A percentile compares a stretch with the other conserved stretches of the same genome.
phyloP scores from a whole-genome alignment of 2,113 vertebrate genomes.

The Melanerpes aurifrons region DNA sequence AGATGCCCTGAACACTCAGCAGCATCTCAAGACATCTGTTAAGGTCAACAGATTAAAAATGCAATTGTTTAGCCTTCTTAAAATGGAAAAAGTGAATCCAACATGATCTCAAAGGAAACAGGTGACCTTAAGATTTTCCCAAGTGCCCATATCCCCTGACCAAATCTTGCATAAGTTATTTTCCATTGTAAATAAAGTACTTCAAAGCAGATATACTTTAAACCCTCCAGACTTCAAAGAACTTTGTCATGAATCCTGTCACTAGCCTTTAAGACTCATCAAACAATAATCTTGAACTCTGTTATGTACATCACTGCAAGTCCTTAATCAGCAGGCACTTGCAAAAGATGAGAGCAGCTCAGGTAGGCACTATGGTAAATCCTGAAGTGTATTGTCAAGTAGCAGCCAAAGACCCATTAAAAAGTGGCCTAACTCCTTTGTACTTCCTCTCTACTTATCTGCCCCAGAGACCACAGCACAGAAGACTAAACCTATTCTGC shows the following conservation, averaged over 20 bases:
- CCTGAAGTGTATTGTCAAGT: background rate
- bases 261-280: background rate
- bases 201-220: background rate
- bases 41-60: background rate
- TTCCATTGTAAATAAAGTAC: background rate
- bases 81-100: background rate
- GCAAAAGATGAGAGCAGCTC: background rate
- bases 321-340: background rate
- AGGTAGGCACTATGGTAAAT: background rate
- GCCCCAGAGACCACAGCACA: background rate
- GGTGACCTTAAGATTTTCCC: background rate
- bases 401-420: background rate
- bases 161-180: background rate
- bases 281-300: background rate
- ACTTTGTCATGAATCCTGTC: background rate
- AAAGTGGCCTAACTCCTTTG: background rate
- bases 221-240: background rate
- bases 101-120: background rate
- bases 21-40: background rate
- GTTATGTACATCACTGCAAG: background rate
- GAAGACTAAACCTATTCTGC: background rate
- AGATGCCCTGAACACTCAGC: background rate
- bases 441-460: background rate
- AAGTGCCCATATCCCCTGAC: rapidly evolving
- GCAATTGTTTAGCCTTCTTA: background rate